Base-by-base conservation (phyloP, 2,113 vertebrate species). In the Pituophis catenifer region DNA sequence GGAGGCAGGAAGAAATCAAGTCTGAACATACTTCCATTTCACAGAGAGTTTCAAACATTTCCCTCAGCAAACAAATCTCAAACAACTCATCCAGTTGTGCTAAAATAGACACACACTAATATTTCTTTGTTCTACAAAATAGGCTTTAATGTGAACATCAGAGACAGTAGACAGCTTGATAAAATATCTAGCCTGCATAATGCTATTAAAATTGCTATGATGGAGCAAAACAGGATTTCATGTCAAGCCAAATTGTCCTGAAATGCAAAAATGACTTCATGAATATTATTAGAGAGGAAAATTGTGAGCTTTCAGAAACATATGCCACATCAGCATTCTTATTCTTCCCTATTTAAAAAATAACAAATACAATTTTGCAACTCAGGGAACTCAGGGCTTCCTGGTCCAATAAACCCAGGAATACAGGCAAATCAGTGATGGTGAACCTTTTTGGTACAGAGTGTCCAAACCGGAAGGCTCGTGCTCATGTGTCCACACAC, bases 221-320 rank as follows among this genome's bases (percentile, higher is more conserved):
- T 89, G 50, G 86, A 94, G 65, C 87, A 94, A 95, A 94, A 89
- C 70, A 21, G 86, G 95, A 93, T 90, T 94, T 65, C 48, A n/a
- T 94, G 70, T 55, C 59, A 92, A 93, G 94, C 91, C 58, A 92
- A 94, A 53, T 92, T 94, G 86, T 62, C 53, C 26, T 58, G 33
- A 5, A 11, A 91, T 91, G 59, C 19, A 53, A 94, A 93, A 93
- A 10, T 9, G 33, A 38, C 52, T 55, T 87, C 48, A 33, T 91
- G 2, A 94, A n/a, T 92, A 59, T 91, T 94, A 24, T 59, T 87
- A 65, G 48, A 29, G 54, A 44, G 75, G 21, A 24, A 11, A 95
- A 90, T 81, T 65, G 26, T 62, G 48, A 54, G 11, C 90, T 90
- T 29, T 75, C 75, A 29, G 24, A 33, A 94, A 8, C 8, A 65